These are phyloP conservation scores for Pseudoips prasinana DNA, from an alignment of 2,888 invertebrate genomes.

Conservation along the genomic window DNA sequence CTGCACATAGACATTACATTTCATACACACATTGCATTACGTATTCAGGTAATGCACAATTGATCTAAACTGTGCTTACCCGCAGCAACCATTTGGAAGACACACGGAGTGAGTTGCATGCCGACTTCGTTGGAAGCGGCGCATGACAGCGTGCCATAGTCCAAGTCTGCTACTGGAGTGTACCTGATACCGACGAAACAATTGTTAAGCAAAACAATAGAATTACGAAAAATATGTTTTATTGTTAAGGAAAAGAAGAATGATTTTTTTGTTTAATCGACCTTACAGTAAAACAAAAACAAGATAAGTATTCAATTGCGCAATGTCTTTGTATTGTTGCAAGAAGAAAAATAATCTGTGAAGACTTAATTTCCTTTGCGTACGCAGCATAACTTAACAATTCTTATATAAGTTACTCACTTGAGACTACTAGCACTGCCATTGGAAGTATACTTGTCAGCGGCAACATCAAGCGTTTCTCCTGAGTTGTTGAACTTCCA, in stretches of 20 bases:
- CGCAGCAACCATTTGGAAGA: conserved; percentile 94
- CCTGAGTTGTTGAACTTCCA: conserved; percentile 98
- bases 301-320: no score
- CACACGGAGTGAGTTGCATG: conserved; percentile 90
- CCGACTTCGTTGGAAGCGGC: conserved; percentile 93
- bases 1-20: conserved; percentile 62
- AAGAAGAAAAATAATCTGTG: no score
- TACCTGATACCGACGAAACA: conserved; percentile 53
- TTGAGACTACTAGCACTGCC: conserved; percentile 87
- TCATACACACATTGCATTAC: no score
- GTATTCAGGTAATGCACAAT: conserved; percentile 13
- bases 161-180: conserved; percentile 85
- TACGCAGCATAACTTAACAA: no score
- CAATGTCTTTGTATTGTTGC: no score
- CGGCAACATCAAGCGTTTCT: conserved; percentile 91
- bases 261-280: no score
- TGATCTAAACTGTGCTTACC: conserved; percentile 81
- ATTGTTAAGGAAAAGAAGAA: no score
- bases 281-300: no score
- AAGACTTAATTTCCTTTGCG: no score
- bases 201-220: background rate
- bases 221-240: background rate
- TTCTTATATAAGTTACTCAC: no score
- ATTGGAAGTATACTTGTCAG: conserved; percentile 89
- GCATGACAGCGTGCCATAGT: conserved; percentile 94